phyloP scores from a whole-genome alignment of 2,113 vertebrate species.

The Paradoxurus hermaphroditus region DNA sequence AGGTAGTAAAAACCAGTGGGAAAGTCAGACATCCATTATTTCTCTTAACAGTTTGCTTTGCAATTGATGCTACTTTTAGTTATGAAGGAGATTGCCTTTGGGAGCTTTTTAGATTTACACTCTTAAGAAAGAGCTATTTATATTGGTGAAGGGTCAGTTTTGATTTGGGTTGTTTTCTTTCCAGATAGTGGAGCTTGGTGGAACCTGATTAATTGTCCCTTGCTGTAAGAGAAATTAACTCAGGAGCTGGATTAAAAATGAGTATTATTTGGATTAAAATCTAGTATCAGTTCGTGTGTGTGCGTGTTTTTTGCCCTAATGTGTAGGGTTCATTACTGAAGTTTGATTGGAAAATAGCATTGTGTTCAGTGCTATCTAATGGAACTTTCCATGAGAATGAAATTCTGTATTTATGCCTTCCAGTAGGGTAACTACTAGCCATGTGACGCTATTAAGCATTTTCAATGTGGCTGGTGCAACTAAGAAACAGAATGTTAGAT shows the following conservation, averaged over 20 bases:
- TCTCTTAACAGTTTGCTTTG: constrained; percentile 13
- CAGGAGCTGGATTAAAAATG: not conserved
- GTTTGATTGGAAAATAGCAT: not conserved
- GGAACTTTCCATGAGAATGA: not conserved
- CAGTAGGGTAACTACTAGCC: not conserved
- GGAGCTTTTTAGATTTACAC: not conserved
- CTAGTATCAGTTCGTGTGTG: not conserved
- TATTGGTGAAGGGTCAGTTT: not conserved
- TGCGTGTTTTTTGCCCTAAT: not conserved
- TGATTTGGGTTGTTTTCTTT: not conserved
- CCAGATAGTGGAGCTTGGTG: not conserved
- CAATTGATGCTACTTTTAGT: not conserved
- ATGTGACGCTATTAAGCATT: not conserved
- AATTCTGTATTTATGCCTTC: not conserved
- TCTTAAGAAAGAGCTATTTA: not conserved
- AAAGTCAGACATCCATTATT: not conserved
- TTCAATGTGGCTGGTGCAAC: not conserved
- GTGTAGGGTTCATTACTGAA: not conserved
- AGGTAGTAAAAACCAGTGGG: not conserved
- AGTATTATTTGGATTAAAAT: not conserved
- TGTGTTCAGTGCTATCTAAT: not conserved
- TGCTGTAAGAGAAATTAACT: not conserved
- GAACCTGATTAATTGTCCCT: not conserved
- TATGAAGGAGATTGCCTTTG: not conserved
- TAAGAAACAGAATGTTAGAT: not conserved